These are phyloP conservation scores for Orientallactaga bullata DNA, from an alignment of 2,113 vertebrate species.

Conservation along the genomic window DNA sequence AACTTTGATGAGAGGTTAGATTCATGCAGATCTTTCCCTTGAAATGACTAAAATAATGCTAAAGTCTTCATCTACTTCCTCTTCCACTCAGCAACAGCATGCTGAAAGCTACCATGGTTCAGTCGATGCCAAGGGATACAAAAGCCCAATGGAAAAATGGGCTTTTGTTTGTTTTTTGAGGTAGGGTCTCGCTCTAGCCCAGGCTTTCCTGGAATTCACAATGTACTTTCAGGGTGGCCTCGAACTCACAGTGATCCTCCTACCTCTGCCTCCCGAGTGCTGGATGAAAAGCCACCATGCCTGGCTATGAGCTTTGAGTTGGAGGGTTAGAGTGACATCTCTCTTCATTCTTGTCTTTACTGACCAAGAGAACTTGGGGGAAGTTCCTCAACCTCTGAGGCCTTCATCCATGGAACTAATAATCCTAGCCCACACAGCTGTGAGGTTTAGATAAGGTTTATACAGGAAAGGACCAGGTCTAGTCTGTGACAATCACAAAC, in stretches of 20 bases:
- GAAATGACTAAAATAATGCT: not conserved
- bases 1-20: not conserved
- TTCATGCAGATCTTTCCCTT: not conserved
- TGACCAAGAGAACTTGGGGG: not conserved
- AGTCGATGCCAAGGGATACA: not conserved
- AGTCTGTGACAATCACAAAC: not conserved
- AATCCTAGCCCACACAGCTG: not conserved
- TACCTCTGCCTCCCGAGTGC: too few species aligned
- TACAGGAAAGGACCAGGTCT: not conserved
- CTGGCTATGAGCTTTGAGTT: too few species aligned
- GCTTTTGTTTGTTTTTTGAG: not conserved
- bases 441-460: constrained; percentile 10
- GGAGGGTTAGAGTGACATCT: not conserved
- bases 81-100: not conserved
- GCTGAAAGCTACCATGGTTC: not conserved
- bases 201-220: too few species aligned
- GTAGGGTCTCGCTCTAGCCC: too few species aligned
- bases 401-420: not conserved
- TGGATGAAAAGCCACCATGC: too few species aligned
- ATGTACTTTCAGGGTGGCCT: too few species aligned
- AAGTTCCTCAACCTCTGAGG: not conserved
- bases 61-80: not conserved
- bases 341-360: not conserved
- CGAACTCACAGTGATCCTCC: too few species aligned
- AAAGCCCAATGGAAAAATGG: not conserved